phyloP scores from a whole-genome alignment of 2,888 invertebrate species.

The Scotopteryx bipunctaria region DNA sequence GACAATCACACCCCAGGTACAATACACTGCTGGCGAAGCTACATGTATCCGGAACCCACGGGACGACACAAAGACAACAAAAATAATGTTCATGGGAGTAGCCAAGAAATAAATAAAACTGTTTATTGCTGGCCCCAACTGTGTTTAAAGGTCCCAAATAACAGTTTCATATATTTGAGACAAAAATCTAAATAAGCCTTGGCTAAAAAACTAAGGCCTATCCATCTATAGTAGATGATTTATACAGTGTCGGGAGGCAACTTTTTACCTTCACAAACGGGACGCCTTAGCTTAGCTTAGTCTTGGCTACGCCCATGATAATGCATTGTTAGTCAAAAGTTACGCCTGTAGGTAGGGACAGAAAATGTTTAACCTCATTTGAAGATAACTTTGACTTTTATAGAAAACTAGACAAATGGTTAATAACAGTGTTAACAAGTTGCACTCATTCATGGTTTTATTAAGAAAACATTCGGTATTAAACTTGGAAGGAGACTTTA shows the following conservation, averaged over 20 bases:
- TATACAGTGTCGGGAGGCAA: too few species aligned
- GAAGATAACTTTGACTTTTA: background rate
- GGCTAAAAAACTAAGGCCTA: too few species aligned
- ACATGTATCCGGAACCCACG: conserved; percentile 56
- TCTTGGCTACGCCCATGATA: conserved; percentile 6
- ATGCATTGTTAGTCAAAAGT: conserved; percentile 14
- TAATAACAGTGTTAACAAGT: conserved; percentile 68
- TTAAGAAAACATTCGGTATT: conserved; percentile 49
- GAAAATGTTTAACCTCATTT: background rate
- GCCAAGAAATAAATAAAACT: conserved; percentile 1
- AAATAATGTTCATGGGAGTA: conserved; percentile 42
- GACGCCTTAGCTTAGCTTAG: too few species aligned
- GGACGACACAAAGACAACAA: conserved; percentile 42
- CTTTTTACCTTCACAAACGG: too few species aligned
- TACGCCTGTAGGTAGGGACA: background rate
- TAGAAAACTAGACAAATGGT: conserved; percentile 40
- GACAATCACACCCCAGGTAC: conserved; percentile 71
- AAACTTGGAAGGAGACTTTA: conserved; percentile 44
- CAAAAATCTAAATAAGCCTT: background rate
- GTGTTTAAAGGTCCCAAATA: background rate
- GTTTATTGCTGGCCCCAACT: background rate
- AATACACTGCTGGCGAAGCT: conserved; percentile 66
- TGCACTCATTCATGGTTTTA: conserved; percentile 58
- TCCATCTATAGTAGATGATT: too few species aligned
- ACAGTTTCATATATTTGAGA: background rate